Evolutionary conservation across 2,113 vertebrate genomes (phyloP), one percentile per base, ranked within the genome.

Genomic region (Aphyosemion australe): DNA sequence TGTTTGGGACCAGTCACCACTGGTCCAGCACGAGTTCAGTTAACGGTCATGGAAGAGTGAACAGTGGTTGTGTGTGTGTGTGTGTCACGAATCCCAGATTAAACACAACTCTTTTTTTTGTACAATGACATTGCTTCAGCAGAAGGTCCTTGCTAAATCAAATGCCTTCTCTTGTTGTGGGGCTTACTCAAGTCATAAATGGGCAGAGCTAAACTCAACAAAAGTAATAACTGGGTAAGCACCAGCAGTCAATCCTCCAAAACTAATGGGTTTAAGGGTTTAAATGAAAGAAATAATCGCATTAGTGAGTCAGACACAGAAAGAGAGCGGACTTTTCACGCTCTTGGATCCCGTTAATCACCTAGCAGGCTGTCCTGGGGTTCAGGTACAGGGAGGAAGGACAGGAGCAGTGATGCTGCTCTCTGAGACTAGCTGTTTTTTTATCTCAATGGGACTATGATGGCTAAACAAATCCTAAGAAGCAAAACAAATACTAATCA

Each of bases 191-290:
- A 60, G 64, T 67, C 48, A 43, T 54, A 62, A 78, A 77, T 65
- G 64, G 56, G 74, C 71, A 77, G 59, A 83, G 80, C 83, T 85
- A 75, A 86, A 88, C 67, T 82, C 72, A 53, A 80, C 54, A 52
- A 78, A 77, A 84, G 80, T 82, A 84, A 80, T 84, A 88, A 88
- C 74, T 87, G 84, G 80, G 63, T 83, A 66, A 85, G 86, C 56
- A 74, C 85, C 81, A 86, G 82, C 78, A 89, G 83, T 84, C 85
- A 87, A 91, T 90, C 88, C 87, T 77, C 87, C 86, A 90, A 89
- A 85, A 81, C 88, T 90, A 90, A 91, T 85, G 84, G 88, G 89
- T 90, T 92, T 91, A 90, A 82, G 76, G 85, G 77, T 87, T 86
- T 85, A 90, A 89, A 90, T 90, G 69, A 85, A 79, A 78, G 79